These are phyloP conservation scores for Cyphomyrmex costatus DNA, from an alignment of 1,140 invertebrate genomes.

Conservation along the genomic window DNA sequence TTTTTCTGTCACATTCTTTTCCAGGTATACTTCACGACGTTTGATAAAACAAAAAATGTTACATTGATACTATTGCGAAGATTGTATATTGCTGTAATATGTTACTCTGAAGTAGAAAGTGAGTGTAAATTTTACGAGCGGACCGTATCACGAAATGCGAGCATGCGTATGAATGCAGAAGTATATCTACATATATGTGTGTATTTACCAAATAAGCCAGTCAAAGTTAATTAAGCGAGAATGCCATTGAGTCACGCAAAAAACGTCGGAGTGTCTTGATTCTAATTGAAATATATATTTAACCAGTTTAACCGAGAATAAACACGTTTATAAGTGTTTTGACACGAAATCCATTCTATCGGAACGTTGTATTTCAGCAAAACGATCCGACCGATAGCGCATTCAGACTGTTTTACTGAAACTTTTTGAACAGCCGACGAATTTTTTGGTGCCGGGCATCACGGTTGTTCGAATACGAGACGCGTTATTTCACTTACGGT, in stretches of 20 bases:
- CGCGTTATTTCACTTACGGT: constrained; percentile 55
- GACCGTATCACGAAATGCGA: background rate
- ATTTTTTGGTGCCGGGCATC: constrained; percentile 27
- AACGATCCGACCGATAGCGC: background rate
- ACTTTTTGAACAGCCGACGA: background rate
- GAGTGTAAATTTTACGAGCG: constrained; percentile 40
- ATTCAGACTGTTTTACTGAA: background rate
- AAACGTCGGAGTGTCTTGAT: constrained; percentile 5
- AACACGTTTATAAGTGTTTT: background rate
- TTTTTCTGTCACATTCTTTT: constrained; percentile 28
- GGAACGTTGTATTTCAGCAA: background rate
- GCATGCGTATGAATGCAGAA: background rate
- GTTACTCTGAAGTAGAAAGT: constrained; percentile 46
- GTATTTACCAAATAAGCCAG: constrained; percentile 46
- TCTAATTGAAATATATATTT: background rate
- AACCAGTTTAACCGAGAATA: too few relatives aligned
- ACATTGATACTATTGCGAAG: background rate
- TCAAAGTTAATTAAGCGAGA: constrained; percentile 39
- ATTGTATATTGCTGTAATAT: background rate
- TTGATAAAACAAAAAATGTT: constrained; percentile 33
- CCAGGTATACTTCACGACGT: background rate
- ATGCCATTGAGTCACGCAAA: constrained; percentile 35
- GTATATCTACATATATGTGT: constrained; percentile 9
- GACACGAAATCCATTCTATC: background rate
- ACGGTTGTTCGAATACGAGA: constrained; percentile 44